Conservation (phyloP, 1,140 invertebrate species). For the Cotesia glomerata region DNA sequence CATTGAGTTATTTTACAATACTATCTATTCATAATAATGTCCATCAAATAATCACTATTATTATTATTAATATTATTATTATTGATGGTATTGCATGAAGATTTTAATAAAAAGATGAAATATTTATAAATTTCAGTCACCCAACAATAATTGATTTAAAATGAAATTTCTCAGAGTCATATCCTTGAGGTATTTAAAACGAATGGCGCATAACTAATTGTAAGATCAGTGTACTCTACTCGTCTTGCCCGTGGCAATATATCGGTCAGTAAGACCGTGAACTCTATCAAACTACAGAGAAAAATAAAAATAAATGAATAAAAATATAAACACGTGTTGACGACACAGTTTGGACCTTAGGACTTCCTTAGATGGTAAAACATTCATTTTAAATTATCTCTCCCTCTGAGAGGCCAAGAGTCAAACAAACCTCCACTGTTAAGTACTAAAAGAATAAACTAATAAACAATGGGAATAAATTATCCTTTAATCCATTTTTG, state of each 20-base stretch:
- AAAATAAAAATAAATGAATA: neutral
- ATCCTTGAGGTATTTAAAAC: conserved; percentile 7
- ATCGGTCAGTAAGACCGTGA: conserved; percentile 39
- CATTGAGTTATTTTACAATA: conserved; percentile 8
- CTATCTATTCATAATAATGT: too few species aligned
- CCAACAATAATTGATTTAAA: too few species aligned
- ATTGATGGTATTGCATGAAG: neutral
- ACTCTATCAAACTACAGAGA: conserved; percentile 29
- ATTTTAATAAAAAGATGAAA: neutral
- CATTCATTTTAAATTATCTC: conserved; percentile 39
- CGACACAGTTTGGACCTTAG: conserved; percentile 37
- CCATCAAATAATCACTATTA: too few species aligned
- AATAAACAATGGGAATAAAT: too few species aligned
- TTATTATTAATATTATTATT: neutral
- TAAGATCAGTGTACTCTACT: conserved; percentile 28
- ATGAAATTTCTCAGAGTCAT: neutral
- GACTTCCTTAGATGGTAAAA: conserved; percentile 46
- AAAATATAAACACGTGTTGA: neutral
- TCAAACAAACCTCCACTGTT: neutral
- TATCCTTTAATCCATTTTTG: too few species aligned
- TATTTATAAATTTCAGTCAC: too few species aligned
- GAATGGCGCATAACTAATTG: conserved; percentile 33
- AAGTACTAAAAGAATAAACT: neutral
- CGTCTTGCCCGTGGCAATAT: conserved; percentile 7
- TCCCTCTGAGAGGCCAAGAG: conserved; percentile 7